Base-by-base conservation (phyloP, 1,140 invertebrate species). In the Drosophila ogumai region DNA sequence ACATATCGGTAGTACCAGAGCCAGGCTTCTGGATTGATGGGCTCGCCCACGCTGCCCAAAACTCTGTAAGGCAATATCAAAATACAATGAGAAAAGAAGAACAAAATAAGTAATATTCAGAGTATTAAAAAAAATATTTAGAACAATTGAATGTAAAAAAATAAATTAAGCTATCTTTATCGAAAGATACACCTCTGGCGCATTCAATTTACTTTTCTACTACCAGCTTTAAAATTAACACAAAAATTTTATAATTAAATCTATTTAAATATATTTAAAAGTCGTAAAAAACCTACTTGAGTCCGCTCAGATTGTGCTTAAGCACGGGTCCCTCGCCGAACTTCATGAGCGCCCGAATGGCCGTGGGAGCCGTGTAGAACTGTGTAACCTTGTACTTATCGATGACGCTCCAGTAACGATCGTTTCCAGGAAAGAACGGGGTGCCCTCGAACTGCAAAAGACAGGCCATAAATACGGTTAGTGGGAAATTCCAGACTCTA, bases 351-450 rank as follows among this genome's bases (percentile, higher is more conserved):
- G 98, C 96, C 65, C 99, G 94, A 46, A 99, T 98, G 8, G 99
- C 99, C 7, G 99, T 99, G 1, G 99, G 99, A 2, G 99, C 98
- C 1, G 99, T 99, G 93, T 99, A 99, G 93, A 99, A 99, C 93
- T 99, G 98, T 43, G 94, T 97, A 4, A 99, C 98, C 93, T 97
- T 97, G 92, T 99, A 99, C 85, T 99, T 99, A 79, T 99, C 96
- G 56, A 99, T 94, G 4, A 99, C 94, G 10, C 95, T 93, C 99
- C 99, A 99, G 91, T 97, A 98, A 55, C 99, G 95, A 86, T 98
- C 96, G 82, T 97, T 97, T n/a, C 94, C 94, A 1, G 97, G 97
- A 92, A 96, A 96, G 91, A 98, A 98, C 9, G 98, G 98, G 0
- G 97, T 97, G 5, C 99, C 99, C 94, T 99, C 98, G 93, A 99